These are phyloP conservation scores for Cairina moschata DNA, from an alignment of 2,113 vertebrate species.

Conservation along the genomic window DNA sequence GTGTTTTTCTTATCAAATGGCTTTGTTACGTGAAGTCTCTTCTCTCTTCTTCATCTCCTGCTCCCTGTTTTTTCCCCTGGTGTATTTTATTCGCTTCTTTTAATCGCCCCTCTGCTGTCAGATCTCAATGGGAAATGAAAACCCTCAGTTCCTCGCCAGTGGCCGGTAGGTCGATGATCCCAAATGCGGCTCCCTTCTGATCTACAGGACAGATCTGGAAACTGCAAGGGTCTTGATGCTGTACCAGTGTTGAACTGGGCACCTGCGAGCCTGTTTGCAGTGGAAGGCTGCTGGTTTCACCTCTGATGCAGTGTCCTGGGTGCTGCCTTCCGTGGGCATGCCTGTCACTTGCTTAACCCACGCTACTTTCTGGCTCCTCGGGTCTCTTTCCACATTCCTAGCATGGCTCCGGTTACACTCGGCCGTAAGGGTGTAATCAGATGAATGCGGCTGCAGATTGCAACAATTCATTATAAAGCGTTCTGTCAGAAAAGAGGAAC, in stretches of 20 bases:
- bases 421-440: background rate
- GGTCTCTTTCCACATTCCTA: background rate
- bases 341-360: background rate
- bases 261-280: background rate
- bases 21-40: background rate
- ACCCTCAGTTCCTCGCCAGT: fast-evolving
- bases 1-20: background rate
- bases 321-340: background rate
- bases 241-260: background rate
- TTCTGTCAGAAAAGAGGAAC: conserved; percentile 16
- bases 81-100: background rate
- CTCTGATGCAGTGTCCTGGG: fast-evolving
- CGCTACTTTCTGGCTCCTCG: background rate
- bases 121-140: background rate
- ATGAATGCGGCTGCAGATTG: background rate
- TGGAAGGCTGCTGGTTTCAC: background rate
- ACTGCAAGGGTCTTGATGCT: background rate
- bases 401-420: background rate
- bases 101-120: fast-evolving
- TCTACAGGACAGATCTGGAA: background rate
- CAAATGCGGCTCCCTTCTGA: fast-evolving
- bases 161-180: fast-evolving
- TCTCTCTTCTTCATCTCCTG: background rate
- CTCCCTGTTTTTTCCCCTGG: background rate
- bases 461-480: background rate